Evolutionary conservation across 2,797 vertebrate genomes (phyloP), one percentile per base, ranked within the genome.

Genomic region (Rhynchonycteris naso): DNA sequence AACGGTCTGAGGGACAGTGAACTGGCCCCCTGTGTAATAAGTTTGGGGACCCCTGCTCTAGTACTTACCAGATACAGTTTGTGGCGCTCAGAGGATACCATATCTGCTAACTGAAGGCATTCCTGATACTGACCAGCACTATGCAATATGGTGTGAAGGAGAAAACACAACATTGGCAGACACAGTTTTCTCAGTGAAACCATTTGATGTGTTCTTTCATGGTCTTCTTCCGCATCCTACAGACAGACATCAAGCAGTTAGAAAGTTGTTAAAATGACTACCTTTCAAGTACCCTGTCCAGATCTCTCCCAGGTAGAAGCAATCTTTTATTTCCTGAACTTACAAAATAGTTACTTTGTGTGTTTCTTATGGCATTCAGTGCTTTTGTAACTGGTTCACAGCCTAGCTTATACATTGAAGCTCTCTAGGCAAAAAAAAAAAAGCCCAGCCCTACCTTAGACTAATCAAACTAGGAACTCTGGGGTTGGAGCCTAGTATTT

Each of bases 61-160:
- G 38, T n/a, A 94, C 98, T 97, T 97, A 99, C 99, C 99, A 98
- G 98, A 88, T 99, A 99, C 1, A 99, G 99, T 68, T 98, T 98
- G 96, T 99, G 99, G 90, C 99, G 99, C 92, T 99, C 99, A 0
- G 99, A 99, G 5, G 99, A 99, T 4, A 99, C 98, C 96, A 99
- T 98, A 97, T 99, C 99, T 0, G 99, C 99, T 5, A 99, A 98
- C 3, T 99, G 98, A 33, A 99, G 99, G 97, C 99, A 99, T 98
- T 99, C 99, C 98, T 99, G 99, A 96, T 99, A 99, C 76, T 99
- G 99, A 35, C 99, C 98, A 0, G 99, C 99, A 88, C 98, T 99
- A 85, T 99, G 99, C 61, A 99, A 95, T 71, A 99, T 99, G 0
- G 99, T 99, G 89, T 99, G 99, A 93, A 99, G 98, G 93, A 99